Conservation (phyloP, 2,888 invertebrate genomes). For the Nipponacmea schrenckii region DNA sequence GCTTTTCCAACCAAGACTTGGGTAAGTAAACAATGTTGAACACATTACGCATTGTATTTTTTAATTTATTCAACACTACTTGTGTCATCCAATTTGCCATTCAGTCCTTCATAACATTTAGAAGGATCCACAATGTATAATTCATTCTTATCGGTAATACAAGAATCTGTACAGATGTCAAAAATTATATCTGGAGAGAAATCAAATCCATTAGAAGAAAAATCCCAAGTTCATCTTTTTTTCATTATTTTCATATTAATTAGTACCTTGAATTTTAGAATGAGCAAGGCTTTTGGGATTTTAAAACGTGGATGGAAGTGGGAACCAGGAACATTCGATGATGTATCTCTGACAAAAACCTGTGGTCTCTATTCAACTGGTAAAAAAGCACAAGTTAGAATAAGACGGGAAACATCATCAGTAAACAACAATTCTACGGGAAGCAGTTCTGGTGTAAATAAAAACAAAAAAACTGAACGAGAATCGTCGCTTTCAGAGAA, state of each 20-base stretch:
- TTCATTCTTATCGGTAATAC: too few species aligned
- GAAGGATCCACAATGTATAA: too few species aligned
- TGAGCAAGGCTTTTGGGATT: slow-evolving; percentile 1
- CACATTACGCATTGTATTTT: neutral
- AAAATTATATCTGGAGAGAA: too few species aligned
- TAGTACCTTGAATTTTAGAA: slow-evolving; percentile 7
- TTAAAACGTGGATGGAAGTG: slow-evolving; percentile 17
- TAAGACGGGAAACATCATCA: neutral
- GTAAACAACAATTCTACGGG: neutral
- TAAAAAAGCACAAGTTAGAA: neutral
- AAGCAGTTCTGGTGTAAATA: too few species aligned
- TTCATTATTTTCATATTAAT: too few species aligned
- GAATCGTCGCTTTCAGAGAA: too few species aligned
- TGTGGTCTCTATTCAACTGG: slow-evolving; percentile 15
- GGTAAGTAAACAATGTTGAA: slow-evolving; percentile 26
- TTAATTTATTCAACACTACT: neutral
- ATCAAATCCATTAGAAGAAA: too few species aligned
- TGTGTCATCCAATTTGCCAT: neutral
- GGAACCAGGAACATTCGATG: slow-evolving; percentile 14
- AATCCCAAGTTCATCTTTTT: too few species aligned
- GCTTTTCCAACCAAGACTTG: slow-evolving; percentile 33
- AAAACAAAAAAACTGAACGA: too few species aligned
- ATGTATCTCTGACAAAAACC: neutral
- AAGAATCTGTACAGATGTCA: too few species aligned
- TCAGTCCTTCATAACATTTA: neutral